Evolutionary conservation across 2,888 invertebrate genomes (phyloP), one percentile per base, ranked within the genome.

Genomic region (Leucophenga montana): DNA sequence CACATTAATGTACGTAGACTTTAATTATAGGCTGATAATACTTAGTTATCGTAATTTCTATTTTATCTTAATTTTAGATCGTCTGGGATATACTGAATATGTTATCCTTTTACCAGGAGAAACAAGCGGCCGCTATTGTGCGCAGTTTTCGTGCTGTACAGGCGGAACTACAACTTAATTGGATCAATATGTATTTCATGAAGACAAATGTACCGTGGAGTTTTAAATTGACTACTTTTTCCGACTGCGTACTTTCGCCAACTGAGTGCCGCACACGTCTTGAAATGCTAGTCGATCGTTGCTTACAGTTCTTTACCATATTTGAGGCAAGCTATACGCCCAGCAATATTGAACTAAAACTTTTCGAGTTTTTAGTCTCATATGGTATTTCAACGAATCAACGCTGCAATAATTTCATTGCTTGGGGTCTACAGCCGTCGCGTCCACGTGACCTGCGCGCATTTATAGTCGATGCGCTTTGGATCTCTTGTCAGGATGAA

Each of bases 81-180:
- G 78, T 89, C 16, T 89, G 89, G 89, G 89, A 89, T 50, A 80
- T 88, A 39, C 76, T 89, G 2, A 89, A 89, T 68, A 83, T 87
- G 75, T 62, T 89, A 44, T 77, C 86, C 11, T 88, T 85, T 70
- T 86, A 86, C 70, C 88, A 88, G 77, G 83, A 85, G 46, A 85
- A 84, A 27, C 85, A 88, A 70, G 77, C 82, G 1, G 70, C 78
- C n/a, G 74, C 73, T 57, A 83, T 88, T 11, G 77, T 86, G 22
- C 83, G 83, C 70, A 85, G 83, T 22, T 86, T 87, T 67, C 87
- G 89, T 5, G 77, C 86, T 0, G 83, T 84, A 4, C 88, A 88
- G 50, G 88, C 87, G 0, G 80, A 80, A 50, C 77, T 89, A 20
- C 85, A 87, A 68, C 68, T 85, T 0, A 83, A 85, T 44, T 85